phyloP scores from a whole-genome alignment of 1,140 invertebrate species.

The Aporrectodea caliginosa region DNA sequence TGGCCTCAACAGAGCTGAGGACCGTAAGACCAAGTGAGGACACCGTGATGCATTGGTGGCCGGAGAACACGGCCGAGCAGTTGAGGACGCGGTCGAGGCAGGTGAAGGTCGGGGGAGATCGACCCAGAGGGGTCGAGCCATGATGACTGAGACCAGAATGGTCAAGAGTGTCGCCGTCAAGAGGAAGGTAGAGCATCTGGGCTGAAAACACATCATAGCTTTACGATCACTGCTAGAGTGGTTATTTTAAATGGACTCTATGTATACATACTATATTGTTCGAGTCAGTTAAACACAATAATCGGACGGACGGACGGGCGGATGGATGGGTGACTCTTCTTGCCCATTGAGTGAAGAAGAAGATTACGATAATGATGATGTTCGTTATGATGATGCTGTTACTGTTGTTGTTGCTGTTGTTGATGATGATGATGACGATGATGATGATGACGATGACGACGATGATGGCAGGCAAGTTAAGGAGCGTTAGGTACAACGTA shows the following conservation, averaged over 20 bases:
- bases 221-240: too few species aligned
- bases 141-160: slow-evolving; percentile 22
- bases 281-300: too few species aligned
- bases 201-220: slow-evolving; percentile 13
- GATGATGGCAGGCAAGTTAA: background rate
- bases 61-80: slow-evolving; percentile 24
- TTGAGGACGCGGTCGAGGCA: slow-evolving; percentile 26
- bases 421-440: too few species aligned
- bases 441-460: background rate
- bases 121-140: background rate
- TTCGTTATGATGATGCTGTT: too few species aligned
- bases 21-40: background rate
- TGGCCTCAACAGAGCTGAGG: background rate
- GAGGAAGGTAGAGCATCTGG: slow-evolving; percentile 21
- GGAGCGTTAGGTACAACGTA: background rate
- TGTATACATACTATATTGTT: too few species aligned
- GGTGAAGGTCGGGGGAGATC: slow-evolving; percentile 12
- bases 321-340: too few species aligned
- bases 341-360: too few species aligned
- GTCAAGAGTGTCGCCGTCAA: slow-evolving; percentile 23
- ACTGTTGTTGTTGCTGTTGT: background rate
- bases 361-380: too few species aligned
- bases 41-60: slow-evolving; percentile 17
- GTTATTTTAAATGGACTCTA: too few species aligned
- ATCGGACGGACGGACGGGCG: too few species aligned